Evolutionary conservation across 2,113 vertebrate genomes (phyloP), one percentile per base, ranked within the genome.

Genomic region (Malurus elegans): DNA sequence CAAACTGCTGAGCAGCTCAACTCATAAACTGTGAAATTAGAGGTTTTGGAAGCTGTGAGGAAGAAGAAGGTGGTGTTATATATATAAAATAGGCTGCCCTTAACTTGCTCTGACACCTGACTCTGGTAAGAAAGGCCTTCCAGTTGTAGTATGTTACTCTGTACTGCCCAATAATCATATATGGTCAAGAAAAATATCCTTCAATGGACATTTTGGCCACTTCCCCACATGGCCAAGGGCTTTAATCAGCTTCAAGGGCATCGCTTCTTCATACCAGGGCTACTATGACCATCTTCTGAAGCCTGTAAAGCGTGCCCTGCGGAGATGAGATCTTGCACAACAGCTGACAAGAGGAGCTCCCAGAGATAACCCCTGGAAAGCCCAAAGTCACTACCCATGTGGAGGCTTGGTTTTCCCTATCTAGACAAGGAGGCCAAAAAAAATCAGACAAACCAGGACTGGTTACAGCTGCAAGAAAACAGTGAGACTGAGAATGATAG

Each of bases 401-500:
- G 1, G 40, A 42, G 8, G 15, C 38, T 81, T 12, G 18, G 32
- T 78, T 75, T 74, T 56, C 36, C 31, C 32, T 31, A 67, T 10
- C 32, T 38, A 78, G 47, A 81, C 21, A 34, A 72, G 19, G 25
- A 29, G 32, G 42, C 28, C 5, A 47, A 79, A 91, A 91, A 76
- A 76, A 18, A 21, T 48, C 78, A 32, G 24, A 69, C 36, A 42
- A 58, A 60, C 8, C 51, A 88, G 50, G 12, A 25, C 10, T 26
- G 2, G 10, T 50, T 76, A 86, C 66, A 91, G 38, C 44, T 70
- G 31, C 51, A 53, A 50, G 28, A 61, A 13, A 70, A 38, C 20
- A 36, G 8, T 4, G n/a, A 86, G 45, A 65, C 28, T 19, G 31
- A 58, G 16, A 90, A 57, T 0, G 0, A 26, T 4, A 62, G 14